Percentiles rank a stretch among this genome's conserved stretches.
phyloP scores from a whole-genome alignment of 1,140 invertebrate genomes.

The Carposina sasakii region DNA sequence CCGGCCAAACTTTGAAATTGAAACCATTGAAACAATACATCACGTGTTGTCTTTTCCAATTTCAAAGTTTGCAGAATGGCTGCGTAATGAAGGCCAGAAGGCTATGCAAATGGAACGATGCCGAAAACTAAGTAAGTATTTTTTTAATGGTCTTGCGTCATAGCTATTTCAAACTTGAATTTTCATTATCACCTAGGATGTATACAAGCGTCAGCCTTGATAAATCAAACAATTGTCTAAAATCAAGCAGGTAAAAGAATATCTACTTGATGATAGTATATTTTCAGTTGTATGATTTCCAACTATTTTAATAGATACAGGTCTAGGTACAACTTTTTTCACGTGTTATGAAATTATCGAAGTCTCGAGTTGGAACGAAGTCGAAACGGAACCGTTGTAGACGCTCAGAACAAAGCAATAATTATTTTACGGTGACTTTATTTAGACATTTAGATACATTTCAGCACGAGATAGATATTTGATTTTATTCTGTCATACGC shows the following conservation, averaged over 20 bases:
- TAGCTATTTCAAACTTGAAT: conserved; percentile 68
- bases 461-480: no score
- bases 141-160: conserved; percentile 71
- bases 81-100: conserved; percentile 67
- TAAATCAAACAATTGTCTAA: conserved; percentile 68
- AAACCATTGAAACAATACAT: conserved; percentile 70
- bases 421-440: no score
- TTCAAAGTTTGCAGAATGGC: conserved; percentile 68
- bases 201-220: conserved; percentile 68
- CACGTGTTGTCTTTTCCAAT: conserved; percentile 66
- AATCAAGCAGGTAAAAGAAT: conserved; percentile 67
- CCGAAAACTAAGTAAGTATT: conserved; percentile 69
- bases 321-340: no score
- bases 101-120: conserved; percentile 66
- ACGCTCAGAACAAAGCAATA: no score
- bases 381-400: no score
- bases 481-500: no score
- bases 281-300: no score
- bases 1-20: conserved; percentile 61
- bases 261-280: no score
- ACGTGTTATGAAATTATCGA: no score
- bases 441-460: no score
- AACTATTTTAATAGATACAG: no score
- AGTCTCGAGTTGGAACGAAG: no score
- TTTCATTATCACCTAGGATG: conserved; percentile 70